A percentile compares a stretch with the other conserved stretches of the same genome.
phyloP scores from a whole-genome alignment of 2,888 invertebrate genomes.

The Drosophila fulvimacula region DNA sequence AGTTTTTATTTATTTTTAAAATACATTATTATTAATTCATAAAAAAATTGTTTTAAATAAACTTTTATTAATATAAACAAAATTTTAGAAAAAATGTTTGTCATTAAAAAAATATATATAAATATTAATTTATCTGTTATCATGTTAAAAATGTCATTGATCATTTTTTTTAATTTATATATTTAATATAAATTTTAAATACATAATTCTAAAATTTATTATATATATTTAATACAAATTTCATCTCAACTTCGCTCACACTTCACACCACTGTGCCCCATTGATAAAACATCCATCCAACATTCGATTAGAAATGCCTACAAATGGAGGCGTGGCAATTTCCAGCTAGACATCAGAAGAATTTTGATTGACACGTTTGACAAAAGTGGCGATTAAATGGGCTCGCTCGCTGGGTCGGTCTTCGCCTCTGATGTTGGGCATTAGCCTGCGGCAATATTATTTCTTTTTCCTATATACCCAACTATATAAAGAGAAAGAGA shows the following conservation, averaged over 20 bases:
- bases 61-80: too few relatives aligned
- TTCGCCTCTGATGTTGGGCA: slow-evolving; percentile 48
- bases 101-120: too few relatives aligned
- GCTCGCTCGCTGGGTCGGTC: slow-evolving; percentile 39
- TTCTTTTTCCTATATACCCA: slow-evolving; percentile 7
- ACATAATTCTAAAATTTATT: too few relatives aligned
- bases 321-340: slow-evolving; percentile 26
- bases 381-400: slow-evolving; percentile 74
- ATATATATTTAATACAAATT: background rate
- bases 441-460: slow-evolving; percentile 41
- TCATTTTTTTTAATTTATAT: too few relatives aligned
- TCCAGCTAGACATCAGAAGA: slow-evolving; percentile 44
- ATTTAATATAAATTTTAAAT: too few relatives aligned
- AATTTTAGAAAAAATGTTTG: too few relatives aligned
- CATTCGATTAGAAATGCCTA: slow-evolving; percentile 15
- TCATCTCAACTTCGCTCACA: background rate
- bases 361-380: slow-evolving; percentile 73
- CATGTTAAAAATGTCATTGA: too few relatives aligned
- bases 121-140: too few relatives aligned
- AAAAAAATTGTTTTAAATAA: too few relatives aligned
- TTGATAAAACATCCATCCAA: slow-evolving; percentile 9
- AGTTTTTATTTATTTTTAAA: too few relatives aligned
- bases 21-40: too few relatives aligned
- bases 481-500: background rate
- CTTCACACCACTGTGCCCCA: slow-evolving; percentile 34